Evolutionary conservation across 2,888 invertebrate genomes (phyloP).

Genomic region (Chromoteleia sp.): DNA sequence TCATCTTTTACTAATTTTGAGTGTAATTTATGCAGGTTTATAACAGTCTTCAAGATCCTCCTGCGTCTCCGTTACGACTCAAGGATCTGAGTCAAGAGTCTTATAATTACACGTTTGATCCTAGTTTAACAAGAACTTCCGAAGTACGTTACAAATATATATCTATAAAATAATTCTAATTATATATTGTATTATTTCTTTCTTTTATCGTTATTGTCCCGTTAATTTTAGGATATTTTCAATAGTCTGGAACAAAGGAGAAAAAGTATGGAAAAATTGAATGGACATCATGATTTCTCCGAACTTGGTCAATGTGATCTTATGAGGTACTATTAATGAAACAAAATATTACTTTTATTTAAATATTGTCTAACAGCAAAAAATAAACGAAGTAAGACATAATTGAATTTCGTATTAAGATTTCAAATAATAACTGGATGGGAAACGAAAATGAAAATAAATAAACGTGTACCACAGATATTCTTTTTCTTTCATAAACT

Average conservation of each 20-base stretch:
- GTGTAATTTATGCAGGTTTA: constrained; percentile 77
- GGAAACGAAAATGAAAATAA: no score
- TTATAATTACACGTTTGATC: constrained; percentile 79
- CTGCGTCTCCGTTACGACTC: constrained; percentile 80
- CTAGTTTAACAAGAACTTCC: constrained; percentile 83
- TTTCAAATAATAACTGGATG: no score
- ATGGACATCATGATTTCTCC: constrained; percentile 79
- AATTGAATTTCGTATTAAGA: no score
- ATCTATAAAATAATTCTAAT: constrained; percentile 10
- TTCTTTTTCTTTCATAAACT: constrained; percentile 1
- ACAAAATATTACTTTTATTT: not conserved
- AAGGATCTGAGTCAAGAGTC: constrained; percentile 79
- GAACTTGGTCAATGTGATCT: constrained; percentile 76
- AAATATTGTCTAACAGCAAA: no score
- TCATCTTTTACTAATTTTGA: not conserved
- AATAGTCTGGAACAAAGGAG: constrained; percentile 82
- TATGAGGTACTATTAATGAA: constrained; percentile 72
- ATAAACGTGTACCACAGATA: no score
- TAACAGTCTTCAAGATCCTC: constrained; percentile 83
- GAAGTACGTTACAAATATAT: constrained; percentile 76
- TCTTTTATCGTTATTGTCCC: not conserved
- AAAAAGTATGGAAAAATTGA: constrained; percentile 81
- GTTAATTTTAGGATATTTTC: constrained; percentile 79
- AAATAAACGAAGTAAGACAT: no score
- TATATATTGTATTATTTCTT: not conserved